Evolutionary conservation across 2,888 invertebrate species (phyloP).

Genomic region (Aelia acuminata): DNA sequence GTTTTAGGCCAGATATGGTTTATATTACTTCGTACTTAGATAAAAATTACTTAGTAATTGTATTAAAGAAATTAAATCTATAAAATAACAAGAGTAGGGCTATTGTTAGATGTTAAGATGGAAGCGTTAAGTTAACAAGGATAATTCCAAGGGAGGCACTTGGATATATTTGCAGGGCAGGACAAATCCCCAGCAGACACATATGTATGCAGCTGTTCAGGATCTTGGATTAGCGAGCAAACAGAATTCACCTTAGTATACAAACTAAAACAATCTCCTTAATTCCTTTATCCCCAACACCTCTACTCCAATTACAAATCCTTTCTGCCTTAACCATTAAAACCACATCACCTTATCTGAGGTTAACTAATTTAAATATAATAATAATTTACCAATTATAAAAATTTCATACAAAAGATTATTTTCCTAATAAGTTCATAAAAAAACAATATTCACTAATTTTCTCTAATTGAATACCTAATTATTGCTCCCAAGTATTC

Average conservation of each 20-base stretch:
- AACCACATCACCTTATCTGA: background rate
- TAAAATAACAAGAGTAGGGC: background rate
- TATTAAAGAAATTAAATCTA: too few species aligned
- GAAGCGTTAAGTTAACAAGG: constrained; percentile 31
- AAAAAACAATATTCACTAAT: too few species aligned
- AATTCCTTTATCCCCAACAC: constrained; percentile 9
- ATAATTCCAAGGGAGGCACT: background rate
- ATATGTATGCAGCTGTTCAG: constrained; percentile 45
- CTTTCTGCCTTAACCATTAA: background rate
- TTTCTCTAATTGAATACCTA: too few species aligned
- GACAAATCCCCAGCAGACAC: constrained; percentile 32
- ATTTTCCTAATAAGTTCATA: too few species aligned
- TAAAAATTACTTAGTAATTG: background rate
- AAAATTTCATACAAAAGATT: too few species aligned
- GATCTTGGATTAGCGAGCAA: constrained; percentile 45
- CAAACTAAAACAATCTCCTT: constrained; percentile 51
- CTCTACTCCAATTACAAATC: constrained; percentile 19
- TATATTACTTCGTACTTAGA: too few species aligned
- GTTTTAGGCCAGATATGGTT: too few species aligned
- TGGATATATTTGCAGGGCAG: constrained; percentile 40
- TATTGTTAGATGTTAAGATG: background rate
- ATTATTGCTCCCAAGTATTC: too few species aligned
- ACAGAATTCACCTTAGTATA: constrained; percentile 32
- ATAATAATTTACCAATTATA: too few species aligned
- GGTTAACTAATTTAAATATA: too few species aligned